These are phyloP conservation scores for Vanessa cardui DNA, from an alignment of 2,888 invertebrate species.

Conservation along the genomic window DNA sequence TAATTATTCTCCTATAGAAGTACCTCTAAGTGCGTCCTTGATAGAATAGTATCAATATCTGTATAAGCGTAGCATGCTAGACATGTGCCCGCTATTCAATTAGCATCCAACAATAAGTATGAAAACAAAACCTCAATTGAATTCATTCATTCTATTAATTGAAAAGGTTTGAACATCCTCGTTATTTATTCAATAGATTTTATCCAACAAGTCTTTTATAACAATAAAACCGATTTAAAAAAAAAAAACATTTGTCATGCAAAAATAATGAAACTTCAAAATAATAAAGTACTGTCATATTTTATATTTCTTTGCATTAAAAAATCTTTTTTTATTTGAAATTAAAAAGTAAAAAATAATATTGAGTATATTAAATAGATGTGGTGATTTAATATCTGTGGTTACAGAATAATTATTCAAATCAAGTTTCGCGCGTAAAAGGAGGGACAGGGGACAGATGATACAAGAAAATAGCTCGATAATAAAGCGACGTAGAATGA, in stretches of 20 bases:
- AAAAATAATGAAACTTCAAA: too few relatives aligned
- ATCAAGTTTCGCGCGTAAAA: not conserved
- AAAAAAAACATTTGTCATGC: too few relatives aligned
- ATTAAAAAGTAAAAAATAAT: too few relatives aligned
- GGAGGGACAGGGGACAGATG: constrained; percentile 1
- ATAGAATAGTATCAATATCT: constrained; percentile 24
- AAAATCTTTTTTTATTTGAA: too few relatives aligned
- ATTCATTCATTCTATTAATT: constrained; percentile 27
- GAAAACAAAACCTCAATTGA: constrained; percentile 28
- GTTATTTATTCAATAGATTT: constrained; percentile 4
- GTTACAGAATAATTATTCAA: too few relatives aligned
- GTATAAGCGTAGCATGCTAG: constrained; percentile 13
- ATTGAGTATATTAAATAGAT: too few relatives aligned
- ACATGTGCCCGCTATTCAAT: constrained; percentile 14
- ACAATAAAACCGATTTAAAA: not conserved
- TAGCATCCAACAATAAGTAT: constrained; percentile 23
- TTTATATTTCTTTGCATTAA: too few relatives aligned
- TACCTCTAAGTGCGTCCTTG: constrained; percentile 14
- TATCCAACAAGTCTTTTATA: not conserved
- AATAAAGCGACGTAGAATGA: not conserved
- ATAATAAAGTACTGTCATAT: too few relatives aligned
- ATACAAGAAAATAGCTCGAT: constrained; percentile 2
- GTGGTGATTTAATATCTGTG: too few relatives aligned
- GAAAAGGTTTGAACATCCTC: constrained; percentile 8
- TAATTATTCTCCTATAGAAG: constrained; percentile 6